A percentile compares a stretch with the other conserved stretches of the same genome.
These are phyloP conservation scores for Aphaenogaster rudis DNA, from an alignment of 1,140 invertebrate species.

Conservation along the genomic window DNA sequence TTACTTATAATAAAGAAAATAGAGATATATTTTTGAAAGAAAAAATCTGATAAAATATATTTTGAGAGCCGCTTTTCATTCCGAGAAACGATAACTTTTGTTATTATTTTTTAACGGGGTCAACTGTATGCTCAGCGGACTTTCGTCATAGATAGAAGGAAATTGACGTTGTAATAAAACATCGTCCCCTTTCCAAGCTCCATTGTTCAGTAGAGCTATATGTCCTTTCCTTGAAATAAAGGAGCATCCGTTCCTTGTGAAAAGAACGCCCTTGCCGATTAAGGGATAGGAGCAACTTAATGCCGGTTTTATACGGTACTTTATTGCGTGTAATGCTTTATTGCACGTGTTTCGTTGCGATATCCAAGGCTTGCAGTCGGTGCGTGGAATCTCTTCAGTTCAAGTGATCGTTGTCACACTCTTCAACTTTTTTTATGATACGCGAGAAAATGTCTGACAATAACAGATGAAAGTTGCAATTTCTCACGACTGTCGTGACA, in stretches of 20 bases:
- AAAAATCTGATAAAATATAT: neutral
- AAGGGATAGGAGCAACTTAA: neutral
- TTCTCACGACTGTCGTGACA: neutral
- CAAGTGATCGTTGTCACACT: neutral
- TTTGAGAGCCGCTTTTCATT: neutral
- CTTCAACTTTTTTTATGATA: neutral
- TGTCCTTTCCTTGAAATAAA: neutral
- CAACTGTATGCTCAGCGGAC: neutral
- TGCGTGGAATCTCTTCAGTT: neutral
- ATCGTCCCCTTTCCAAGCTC: neutral
- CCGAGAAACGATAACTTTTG: neutral
- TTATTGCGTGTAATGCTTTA: slow-evolving; percentile 36
- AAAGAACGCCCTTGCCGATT: slow-evolving; percentile 16
- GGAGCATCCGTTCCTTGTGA: neutral
- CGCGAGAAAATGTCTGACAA: neutral
- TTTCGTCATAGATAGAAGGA: neutral
- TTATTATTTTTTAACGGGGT: neutral
- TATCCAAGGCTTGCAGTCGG: neutral
- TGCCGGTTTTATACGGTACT: slow-evolving; percentile 11
- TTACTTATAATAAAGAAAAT: neutral
- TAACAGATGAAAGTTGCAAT: neutral
- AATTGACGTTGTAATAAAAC: slow-evolving; percentile 16
- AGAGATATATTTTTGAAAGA: neutral
- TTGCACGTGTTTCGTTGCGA: slow-evolving; percentile 14
- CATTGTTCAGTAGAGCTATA: neutral